Percentiles rank a stretch among this genome's conserved stretches.
Evolutionary conservation across 2,113 vertebrate species (phyloP).

Genomic region (Sapayoa aenigma): DNA sequence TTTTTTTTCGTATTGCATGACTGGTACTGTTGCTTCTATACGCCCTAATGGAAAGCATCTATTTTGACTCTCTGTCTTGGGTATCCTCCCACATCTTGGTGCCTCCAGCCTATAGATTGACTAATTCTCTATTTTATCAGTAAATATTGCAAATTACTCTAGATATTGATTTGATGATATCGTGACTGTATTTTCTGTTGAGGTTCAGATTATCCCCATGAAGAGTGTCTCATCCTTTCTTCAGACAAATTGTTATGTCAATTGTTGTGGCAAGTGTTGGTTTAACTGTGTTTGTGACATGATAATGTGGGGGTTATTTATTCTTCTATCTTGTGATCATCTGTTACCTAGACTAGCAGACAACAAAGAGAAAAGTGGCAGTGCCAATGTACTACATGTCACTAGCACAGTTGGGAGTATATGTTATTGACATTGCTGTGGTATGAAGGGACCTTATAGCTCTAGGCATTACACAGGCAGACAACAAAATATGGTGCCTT

Average conservation of each 20-base stretch:
- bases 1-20: background rate
- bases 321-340: background rate
- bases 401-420: conserved; percentile 30
- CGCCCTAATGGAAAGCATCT: background rate
- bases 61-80: background rate
- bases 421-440: conserved; percentile 11
- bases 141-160: background rate
- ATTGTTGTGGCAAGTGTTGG: no score
- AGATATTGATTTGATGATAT: background rate
- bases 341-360: conserved; percentile 27
- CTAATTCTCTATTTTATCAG: background rate
- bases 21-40: background rate
- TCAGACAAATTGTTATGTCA: no score
- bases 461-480: conserved; percentile 1
- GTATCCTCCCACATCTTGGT: background rate
- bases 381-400: background rate
- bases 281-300: background rate
- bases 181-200: background rate
- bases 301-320: background rate
- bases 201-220: background rate
- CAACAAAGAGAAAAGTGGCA: conserved; percentile 10
- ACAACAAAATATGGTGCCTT: conserved; percentile 35
- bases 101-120: background rate
- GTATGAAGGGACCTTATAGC: conserved; percentile 55
- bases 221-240: background rate